Conservation (phyloP, 2,797 vertebrate species). For the Typhlichthys eigenmanni region DNA sequence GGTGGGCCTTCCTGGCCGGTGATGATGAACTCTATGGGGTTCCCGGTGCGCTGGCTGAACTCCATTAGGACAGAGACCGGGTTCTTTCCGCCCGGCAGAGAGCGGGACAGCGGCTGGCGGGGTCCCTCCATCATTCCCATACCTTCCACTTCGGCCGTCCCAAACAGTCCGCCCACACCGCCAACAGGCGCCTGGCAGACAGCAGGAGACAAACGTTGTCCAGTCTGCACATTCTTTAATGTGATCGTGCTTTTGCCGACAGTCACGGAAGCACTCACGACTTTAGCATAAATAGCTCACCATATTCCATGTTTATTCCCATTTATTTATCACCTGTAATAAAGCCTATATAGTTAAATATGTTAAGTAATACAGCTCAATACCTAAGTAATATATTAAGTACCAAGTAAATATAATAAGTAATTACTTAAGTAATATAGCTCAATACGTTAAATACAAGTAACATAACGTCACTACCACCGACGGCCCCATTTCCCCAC, state of each 20-base stretch:
- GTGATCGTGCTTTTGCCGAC: too few relatives aligned
- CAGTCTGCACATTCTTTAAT: not conserved
- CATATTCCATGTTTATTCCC: too few relatives aligned
- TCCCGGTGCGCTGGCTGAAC: slow-evolving; percentile 90
- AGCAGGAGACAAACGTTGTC: not conserved
- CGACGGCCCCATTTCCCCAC: not conserved
- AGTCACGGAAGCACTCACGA: too few relatives aligned
- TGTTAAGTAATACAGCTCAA: too few relatives aligned
- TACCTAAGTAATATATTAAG: too few relatives aligned
- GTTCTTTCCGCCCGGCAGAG: slow-evolving; percentile 87
- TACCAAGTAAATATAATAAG: too few relatives aligned
- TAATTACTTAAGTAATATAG: too few relatives aligned
- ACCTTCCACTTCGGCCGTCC: slow-evolving; percentile 21
- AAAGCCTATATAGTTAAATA: too few relatives aligned
- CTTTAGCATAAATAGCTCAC: too few relatives aligned
- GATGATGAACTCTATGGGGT: slow-evolving; percentile 88
- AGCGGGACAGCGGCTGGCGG: slow-evolving; percentile 74
- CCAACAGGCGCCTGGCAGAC: slow-evolving; percentile 47
- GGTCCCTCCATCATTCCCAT: slow-evolving; percentile 53
- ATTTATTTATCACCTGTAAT: too few relatives aligned
- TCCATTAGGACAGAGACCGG: slow-evolving; percentile 93
- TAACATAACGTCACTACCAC: too few relatives aligned
- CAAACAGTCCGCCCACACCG: slow-evolving; percentile 24
- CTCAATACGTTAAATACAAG: too few relatives aligned
- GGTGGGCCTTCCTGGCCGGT: slow-evolving; percentile 92